Percentiles rank a stretch among this genome's conserved stretches.
Conservation (phyloP, 1,140 invertebrate genomes). For the Papilio helenus region DNA sequence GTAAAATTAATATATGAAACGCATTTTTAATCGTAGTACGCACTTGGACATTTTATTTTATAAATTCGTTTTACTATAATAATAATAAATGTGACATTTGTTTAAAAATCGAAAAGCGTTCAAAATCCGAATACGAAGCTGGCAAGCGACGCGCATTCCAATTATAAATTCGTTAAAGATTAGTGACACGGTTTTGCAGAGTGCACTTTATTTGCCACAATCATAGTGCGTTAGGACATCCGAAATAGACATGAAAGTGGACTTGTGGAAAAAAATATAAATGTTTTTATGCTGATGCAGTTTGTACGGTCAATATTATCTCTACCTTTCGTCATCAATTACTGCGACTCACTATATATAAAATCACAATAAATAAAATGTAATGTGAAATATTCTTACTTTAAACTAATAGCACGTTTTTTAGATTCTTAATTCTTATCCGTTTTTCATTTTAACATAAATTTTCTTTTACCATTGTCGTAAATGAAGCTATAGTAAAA, state of each 20-base stretch:
- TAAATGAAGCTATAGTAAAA: neutral
- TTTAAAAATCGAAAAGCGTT: neutral
- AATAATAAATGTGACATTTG: neutral
- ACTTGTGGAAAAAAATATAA: too few species aligned
- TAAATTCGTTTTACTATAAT: too few species aligned
- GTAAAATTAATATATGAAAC: neutral
- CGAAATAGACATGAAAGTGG: neutral
- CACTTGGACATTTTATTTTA: neutral
- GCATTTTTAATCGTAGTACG: neutral
- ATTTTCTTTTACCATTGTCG: too few species aligned
- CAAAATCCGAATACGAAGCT: neutral
- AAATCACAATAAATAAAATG: too few species aligned
- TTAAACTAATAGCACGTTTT: neutral
- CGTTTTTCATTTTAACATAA: too few species aligned
- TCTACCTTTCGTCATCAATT: neutral
- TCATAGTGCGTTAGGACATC: neutral
- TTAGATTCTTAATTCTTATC: neutral
- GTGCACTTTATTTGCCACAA: neutral
- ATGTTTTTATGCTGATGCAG: neutral
- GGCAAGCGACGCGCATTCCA: conserved; percentile 11
- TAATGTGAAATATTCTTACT: neutral
- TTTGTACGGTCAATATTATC: neutral
- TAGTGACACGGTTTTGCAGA: neutral
- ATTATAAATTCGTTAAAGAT: conserved; percentile 26
- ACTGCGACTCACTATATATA: too few species aligned